phyloP scores from a whole-genome alignment of 2,888 invertebrate genomes.

The Reticulitermes lucifugus region DNA sequence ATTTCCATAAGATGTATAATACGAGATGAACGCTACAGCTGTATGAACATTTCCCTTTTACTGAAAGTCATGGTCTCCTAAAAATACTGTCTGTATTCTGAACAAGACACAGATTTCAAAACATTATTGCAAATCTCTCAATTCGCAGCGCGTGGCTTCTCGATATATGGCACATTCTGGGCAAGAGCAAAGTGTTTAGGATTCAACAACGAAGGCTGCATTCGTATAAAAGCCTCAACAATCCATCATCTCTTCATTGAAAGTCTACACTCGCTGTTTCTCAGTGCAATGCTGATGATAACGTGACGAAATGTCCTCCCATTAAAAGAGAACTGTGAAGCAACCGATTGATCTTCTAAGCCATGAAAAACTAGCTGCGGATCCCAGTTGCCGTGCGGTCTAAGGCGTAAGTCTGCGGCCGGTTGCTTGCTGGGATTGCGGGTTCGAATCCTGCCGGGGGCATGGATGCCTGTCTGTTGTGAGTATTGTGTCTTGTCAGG shows the following conservation, averaged over 20 bases:
- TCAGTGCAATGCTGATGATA: constrained; percentile 4
- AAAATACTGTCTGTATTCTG: background rate
- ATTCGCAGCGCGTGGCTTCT: constrained; percentile 7
- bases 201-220: background rate
- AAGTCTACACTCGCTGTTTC: background rate
- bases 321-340: background rate
- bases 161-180: background rate
- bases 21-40: no score
- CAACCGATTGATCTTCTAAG: background rate
- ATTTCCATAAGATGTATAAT: no score
- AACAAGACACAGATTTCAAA: background rate
- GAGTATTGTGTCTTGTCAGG: no score
- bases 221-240: background rate
- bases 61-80: background rate
- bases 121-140: constrained; percentile 7
- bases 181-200: background rate
- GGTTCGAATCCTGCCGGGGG: no score
- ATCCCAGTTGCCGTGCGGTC: no score
- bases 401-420: no score
- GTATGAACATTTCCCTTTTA: background rate
- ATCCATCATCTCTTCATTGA: background rate
- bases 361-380: background rate
- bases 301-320: background rate
- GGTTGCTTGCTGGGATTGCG: no score
- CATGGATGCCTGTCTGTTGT: no score